Percentiles rank a stretch among this genome's conserved stretches.
Evolutionary conservation across 2,797 vertebrate genomes (phyloP).

Genomic region (Myiothlypis coronata): DNA sequence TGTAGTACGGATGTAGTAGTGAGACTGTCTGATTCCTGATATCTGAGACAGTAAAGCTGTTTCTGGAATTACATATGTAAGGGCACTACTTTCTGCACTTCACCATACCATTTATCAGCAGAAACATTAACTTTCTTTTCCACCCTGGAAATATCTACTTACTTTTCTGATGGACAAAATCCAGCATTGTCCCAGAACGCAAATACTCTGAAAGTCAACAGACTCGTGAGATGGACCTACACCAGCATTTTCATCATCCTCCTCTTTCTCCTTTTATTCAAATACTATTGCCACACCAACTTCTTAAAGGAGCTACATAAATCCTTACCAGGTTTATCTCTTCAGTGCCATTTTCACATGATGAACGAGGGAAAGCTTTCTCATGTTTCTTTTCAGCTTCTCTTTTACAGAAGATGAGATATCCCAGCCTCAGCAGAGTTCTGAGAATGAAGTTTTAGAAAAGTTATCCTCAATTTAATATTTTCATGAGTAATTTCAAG

Average conservation of each 20-base stretch:
- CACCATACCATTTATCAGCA: not conserved
- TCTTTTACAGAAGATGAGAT: not conserved
- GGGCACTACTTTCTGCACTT: not conserved
- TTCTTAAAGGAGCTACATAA: not conserved
- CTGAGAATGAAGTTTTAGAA: not conserved
- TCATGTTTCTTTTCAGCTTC: not conserved
- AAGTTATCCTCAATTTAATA: not conserved
- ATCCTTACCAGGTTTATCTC: accelerated
- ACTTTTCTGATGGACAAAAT: not conserved
- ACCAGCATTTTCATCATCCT: not conserved
- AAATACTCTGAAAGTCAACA: not conserved
- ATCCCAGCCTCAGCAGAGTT: not conserved
- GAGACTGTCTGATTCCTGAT: not conserved
- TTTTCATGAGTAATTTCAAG: not conserved
- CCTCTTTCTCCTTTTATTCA: not conserved
- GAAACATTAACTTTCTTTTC: not conserved
- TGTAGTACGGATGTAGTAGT: not conserved
- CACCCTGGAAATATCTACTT: not conserved
- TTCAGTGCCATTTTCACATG: not conserved
- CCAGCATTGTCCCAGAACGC: not conserved
- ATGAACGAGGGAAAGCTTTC: not conserved
- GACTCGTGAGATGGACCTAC: not conserved
- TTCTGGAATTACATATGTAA: not conserved
- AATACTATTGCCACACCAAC: not conserved
- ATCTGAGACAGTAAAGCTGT: not conserved